Evolutionary conservation across 2,797 vertebrate species (phyloP).

Genomic region (Amblyopsis hoosieri): DNA sequence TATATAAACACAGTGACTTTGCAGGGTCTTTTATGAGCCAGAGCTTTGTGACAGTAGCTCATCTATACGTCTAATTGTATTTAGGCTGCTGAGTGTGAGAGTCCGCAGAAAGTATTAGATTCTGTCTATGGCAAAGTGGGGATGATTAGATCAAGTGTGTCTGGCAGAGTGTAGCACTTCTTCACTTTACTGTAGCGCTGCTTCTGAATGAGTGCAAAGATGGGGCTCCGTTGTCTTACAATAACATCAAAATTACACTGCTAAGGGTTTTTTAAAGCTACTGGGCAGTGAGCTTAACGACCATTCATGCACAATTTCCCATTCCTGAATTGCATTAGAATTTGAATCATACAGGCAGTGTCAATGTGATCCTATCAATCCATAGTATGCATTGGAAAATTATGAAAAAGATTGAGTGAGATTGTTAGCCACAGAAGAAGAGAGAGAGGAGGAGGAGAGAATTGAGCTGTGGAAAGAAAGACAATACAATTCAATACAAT

Average conservation of each 20-base stretch:
- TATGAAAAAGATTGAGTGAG: constrained; percentile 16
- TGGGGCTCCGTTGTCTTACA: constrained; percentile 43
- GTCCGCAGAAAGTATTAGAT: constrained; percentile 70
- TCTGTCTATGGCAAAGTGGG: constrained; percentile 72
- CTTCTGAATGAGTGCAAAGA: constrained; percentile 50
- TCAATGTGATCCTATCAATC: background rate
- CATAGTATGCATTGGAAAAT: background rate
- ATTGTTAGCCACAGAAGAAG: constrained; percentile 42
- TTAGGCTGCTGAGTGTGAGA: constrained; percentile 74
- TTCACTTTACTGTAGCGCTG: constrained; percentile 60
- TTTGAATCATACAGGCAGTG: constrained; percentile 8
- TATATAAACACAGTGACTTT: constrained; percentile 25
- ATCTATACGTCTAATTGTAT: constrained; percentile 67
- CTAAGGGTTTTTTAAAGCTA: constrained; percentile 36
- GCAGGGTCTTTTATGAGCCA: constrained; percentile 33
- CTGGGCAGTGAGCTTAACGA: constrained; percentile 25
- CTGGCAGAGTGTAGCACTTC: constrained; percentile 70
- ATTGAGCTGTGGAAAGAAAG: constrained; percentile 26
- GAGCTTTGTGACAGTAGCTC: constrained; percentile 62
- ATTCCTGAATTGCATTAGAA: constrained; percentile 7
- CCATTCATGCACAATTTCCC: constrained; percentile 19
- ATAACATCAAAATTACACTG: constrained; percentile 39
- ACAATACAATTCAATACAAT: constrained; percentile 52
- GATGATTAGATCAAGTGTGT: constrained; percentile 76
- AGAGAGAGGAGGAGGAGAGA: constrained; percentile 33